Evolutionary conservation across 23 tunicate genomes (phyloP).

Genomic region (Styela plicata): DNA sequence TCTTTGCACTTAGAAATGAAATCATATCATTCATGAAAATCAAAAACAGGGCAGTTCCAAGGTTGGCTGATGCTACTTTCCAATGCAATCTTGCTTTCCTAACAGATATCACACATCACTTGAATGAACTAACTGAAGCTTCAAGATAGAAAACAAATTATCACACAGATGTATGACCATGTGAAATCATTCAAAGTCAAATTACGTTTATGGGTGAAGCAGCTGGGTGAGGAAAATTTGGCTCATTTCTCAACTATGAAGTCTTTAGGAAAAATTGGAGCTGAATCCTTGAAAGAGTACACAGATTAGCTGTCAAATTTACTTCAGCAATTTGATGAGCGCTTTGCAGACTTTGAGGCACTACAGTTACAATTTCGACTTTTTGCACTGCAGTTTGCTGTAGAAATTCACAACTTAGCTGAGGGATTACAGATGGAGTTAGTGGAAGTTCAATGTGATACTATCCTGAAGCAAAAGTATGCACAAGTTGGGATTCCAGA

Average conservation of each 20-base stretch:
- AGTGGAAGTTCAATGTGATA: slow-evolving; percentile 18
- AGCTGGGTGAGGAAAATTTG: slow-evolving; percentile 20
- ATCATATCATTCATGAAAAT: slow-evolving; percentile 39
- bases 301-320: slow-evolving; percentile 2
- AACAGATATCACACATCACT: slow-evolving; percentile 48
- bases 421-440: slow-evolving; percentile 16
- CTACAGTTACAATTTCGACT: neutral
- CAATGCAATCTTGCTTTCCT: slow-evolving; percentile 46
- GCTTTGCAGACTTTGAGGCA: slow-evolving; percentile 16
- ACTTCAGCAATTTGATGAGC: slow-evolving; percentile 20
- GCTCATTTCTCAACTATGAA: slow-evolving; percentile 15
- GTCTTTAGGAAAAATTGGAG: slow-evolving; percentile 24
- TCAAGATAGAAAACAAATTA: slow-evolving; percentile 15
- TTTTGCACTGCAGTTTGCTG: neutral
- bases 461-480: slow-evolving; percentile 1
- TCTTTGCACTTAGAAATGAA: slow-evolving; percentile 50
- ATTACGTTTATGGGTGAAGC: neutral
- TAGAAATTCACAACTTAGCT: neutral
- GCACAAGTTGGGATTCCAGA: slow-evolving; percentile 20
- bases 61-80: slow-evolving; percentile 39
- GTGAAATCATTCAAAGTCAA: neutral
- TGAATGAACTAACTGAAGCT: slow-evolving; percentile 47
- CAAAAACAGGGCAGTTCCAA: neutral
- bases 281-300: slow-evolving; percentile 35
- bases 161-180: neutral